These are phyloP conservation scores for Neoitamus cyanurus DNA, from an alignment of 2,888 invertebrate species.

Conservation along the genomic window DNA sequence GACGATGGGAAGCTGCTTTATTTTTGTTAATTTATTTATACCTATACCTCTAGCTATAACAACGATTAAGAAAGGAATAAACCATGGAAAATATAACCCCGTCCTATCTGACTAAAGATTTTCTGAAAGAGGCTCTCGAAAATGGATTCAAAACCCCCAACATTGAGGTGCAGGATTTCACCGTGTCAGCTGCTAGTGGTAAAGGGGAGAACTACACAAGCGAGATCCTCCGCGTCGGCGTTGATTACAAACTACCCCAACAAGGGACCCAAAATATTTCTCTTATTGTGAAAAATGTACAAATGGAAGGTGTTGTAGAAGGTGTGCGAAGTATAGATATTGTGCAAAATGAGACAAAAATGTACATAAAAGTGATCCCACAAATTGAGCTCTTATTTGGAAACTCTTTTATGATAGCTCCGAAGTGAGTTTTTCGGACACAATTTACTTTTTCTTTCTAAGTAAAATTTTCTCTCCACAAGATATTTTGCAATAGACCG, in stretches of 20 bases:
- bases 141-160: constrained; percentile 61
- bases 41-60: no score
- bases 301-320: constrained; percentile 65
- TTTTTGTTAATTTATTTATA: no score
- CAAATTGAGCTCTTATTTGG: constrained; percentile 65
- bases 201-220: constrained; percentile 65
- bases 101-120: not conserved
- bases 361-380: constrained; percentile 66
- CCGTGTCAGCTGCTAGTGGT: constrained; percentile 59
- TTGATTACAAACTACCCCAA: constrained; percentile 60
- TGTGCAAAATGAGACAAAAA: constrained; percentile 66
- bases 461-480: not conserved
- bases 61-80: no score
- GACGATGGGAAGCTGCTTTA: no score
- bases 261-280: constrained; percentile 60
- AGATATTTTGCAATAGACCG: constrained; percentile 17
- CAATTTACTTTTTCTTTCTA: not conserved
- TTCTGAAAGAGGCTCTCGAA: constrained; percentile 58
- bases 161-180: constrained; percentile 60
- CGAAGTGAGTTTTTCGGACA: constrained; percentile 57
- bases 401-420: constrained; percentile 57
- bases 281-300: constrained; percentile 62
- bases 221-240: constrained; percentile 62
- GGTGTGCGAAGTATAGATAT: constrained; percentile 65
- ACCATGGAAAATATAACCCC: not conserved